Base-by-base conservation (phyloP, 2,888 invertebrate genomes). In the Eupithecia dodoneata region DNA sequence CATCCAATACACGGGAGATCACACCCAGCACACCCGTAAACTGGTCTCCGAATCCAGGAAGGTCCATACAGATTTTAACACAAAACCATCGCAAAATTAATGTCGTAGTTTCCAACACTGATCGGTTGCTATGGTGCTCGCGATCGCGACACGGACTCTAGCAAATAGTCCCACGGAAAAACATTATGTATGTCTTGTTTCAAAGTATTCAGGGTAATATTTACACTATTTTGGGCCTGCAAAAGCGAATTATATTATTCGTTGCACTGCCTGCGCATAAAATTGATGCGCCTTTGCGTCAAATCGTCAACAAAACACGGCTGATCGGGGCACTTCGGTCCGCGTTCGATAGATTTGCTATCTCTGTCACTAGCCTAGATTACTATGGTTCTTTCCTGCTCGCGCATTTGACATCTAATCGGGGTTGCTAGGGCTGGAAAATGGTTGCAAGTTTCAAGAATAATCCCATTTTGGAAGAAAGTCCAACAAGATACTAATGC, bases 251-350 rank as follows among this genome's bases (percentile, higher is more conserved):
- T 30, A 92, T 94, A 70, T 45, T 42, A 67, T 69, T 69, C 94
- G 93, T 92, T 94, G 93, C 93, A 94, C 92, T 94, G 93, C 93
- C 93, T 93, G 93, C 94, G 94, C 94, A 93, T 92, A 88, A 87
- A 88, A 88, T 92, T 91, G 93, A 91, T 93, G 94, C 93, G 94
- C 92, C 91, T 93, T 90, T 94, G 92, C 80, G 82, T 81, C 81
- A 82, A 76, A 44, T 52, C 92, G 93, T 93, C 94, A 93, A 93
- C 92, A 93, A 92, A 92, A 91, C 88, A 90, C 85, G 85, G 83
- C 79, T 81, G 79, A 80, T 88, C 88, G 89, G 84, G 72, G 71
- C 82, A 83, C 83, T 82, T 88, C 88, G 89, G 83, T 82, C 80
- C 44, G 41, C 80, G 79, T 83, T 86, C 83, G 82, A 83, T 83